phyloP scores from a whole-genome alignment of 2,888 invertebrate genomes.

The Baccha elongata region DNA sequence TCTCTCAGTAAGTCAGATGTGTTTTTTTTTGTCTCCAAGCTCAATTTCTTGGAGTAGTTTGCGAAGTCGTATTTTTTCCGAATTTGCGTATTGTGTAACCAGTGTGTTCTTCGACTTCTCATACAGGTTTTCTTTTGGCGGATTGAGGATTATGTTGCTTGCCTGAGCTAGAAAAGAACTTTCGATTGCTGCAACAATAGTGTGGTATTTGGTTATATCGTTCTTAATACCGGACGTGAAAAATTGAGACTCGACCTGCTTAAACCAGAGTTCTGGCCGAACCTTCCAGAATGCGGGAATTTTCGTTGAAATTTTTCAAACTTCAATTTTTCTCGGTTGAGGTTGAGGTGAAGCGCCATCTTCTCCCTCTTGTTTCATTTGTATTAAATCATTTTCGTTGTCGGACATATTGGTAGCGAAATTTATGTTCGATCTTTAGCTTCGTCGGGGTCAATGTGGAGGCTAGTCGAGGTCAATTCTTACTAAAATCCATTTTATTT shows the following conservation, averaged over 20 bases:
- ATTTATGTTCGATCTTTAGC: no score
- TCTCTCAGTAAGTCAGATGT: constrained; percentile 75
- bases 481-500: no score
- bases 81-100: constrained; percentile 73
- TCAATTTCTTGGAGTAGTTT: constrained; percentile 74
- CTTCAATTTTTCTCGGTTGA: not conserved
- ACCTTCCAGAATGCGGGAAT: constrained; percentile 44
- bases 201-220: constrained; percentile 74
- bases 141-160: constrained; percentile 74
- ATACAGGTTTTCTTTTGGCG: constrained; percentile 63
- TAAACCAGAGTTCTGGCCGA: constrained; percentile 73
- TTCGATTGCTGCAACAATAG: constrained; percentile 75
- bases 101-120: constrained; percentile 69
- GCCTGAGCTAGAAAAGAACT: constrained; percentile 73
- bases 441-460: no score
- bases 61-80: constrained; percentile 69
- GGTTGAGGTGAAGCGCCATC: no score
- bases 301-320: constrained; percentile 15
- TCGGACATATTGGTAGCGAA: no score
- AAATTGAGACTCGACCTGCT: constrained; percentile 75
- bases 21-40: constrained; percentile 74
- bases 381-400: no score
- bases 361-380: no score
- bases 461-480: no score
- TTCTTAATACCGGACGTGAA: constrained; percentile 60